Evolutionary conservation across 2,113 vertebrate species (phyloP).

Genomic region (Podocnemis expansa): DNA sequence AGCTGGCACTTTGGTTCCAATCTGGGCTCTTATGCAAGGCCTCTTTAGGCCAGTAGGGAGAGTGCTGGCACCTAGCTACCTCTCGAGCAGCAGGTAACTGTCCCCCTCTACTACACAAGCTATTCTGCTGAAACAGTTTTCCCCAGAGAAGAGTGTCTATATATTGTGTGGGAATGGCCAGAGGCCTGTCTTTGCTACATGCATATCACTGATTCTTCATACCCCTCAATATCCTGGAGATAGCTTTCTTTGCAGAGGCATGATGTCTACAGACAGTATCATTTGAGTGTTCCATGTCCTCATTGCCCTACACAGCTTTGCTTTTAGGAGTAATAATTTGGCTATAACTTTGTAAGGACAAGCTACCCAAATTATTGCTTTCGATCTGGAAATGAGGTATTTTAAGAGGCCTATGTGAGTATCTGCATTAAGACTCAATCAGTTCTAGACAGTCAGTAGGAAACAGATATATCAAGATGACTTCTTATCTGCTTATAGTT

Average conservation of each 20-base stretch:
- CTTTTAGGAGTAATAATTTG: not conserved
- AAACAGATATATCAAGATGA: not conserved
- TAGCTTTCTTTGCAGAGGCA: not conserved
- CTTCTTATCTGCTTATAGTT: not conserved
- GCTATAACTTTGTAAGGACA: not conserved
- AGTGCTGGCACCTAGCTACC: too few species aligned
- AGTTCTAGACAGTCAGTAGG: not conserved
- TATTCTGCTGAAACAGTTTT: rapidly evolving
- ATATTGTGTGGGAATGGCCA: not conserved
- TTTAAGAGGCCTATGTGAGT: not conserved
- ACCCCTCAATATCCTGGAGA: not conserved
- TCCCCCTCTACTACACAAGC: too few species aligned
- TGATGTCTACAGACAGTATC: not conserved
- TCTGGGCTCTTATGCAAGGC: too few species aligned
- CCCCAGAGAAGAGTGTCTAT: not conserved
- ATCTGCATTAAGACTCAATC: not conserved
- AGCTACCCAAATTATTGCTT: not conserved
- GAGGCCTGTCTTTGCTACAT: not conserved
- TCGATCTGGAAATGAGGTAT: not conserved
- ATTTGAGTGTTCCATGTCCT: not conserved
- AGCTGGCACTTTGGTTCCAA: too few species aligned
- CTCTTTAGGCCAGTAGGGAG: too few species aligned
- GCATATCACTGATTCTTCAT: not conserved
- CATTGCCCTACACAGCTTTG: not conserved
- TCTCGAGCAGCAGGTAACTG: too few species aligned